These are phyloP conservation scores for Bubalus kerabau DNA, from an alignment of 2,113 vertebrate genomes.

Conservation along the genomic window DNA sequence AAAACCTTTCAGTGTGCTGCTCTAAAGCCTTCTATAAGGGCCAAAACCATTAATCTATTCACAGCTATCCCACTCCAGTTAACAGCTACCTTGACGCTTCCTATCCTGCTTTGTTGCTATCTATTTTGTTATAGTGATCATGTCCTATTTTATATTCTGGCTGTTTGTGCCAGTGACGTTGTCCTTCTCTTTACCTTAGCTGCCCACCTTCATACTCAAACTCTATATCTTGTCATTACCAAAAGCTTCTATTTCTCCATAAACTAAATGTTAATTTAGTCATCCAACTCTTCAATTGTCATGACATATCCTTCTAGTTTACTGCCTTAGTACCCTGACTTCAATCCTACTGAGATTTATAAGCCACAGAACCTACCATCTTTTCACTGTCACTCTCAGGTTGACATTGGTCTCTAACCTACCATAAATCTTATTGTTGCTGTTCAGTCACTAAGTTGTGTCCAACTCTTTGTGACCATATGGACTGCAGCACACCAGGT, in stretches of 20 bases:
- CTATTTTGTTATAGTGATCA: neutral
- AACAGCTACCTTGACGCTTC: neutral
- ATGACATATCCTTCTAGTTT: neutral
- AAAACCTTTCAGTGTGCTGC: neutral
- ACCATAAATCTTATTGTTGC: neutral
- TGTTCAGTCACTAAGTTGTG: neutral
- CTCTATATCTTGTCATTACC: neutral
- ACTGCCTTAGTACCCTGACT: neutral
- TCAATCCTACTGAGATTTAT: neutral
- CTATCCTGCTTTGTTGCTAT: neutral
- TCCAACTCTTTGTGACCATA: neutral
- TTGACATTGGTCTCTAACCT: neutral
- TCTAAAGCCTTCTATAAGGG: neutral
- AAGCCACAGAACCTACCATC: neutral
- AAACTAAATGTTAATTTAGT: neutral
- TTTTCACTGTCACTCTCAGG: neutral
- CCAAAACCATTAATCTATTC: neutral
- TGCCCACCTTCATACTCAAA: neutral
- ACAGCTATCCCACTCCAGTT: neutral
- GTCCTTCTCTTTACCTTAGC: neutral
- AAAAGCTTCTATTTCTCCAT: neutral
- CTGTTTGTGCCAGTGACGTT: neutral
- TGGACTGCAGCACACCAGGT: neutral
- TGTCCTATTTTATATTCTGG: neutral
- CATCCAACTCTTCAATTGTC: neutral